Base-by-base conservation (phyloP, 2,797 vertebrate species). In the Ctenochaetus hawaiiensis region DNA sequence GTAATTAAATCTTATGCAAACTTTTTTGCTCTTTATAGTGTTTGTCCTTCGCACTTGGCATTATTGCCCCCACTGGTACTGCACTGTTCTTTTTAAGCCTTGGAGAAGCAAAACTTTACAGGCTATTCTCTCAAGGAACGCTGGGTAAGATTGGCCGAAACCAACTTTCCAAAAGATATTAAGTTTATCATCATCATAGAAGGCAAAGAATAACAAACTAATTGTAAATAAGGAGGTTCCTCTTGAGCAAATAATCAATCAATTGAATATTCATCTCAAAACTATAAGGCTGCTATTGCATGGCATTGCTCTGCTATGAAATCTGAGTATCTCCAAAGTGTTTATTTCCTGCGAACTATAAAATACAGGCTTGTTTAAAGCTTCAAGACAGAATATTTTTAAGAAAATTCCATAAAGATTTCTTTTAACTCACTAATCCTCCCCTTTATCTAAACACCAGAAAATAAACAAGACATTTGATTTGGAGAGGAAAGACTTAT, bases 381-480 rank as follows among this genome's bases (percentile, higher is more conserved):
- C 51, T 67, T 20, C 22, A 3, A 44, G 30, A 43, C 13, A 34
- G 57, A 47, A 11, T 22, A 37, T 49, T 20, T 52, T 9, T 49
- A 8, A 26, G 13, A 51, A 39, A 57, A 75, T 20, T 8, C 23
- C 58, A 39, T 48, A 51, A 47, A 11, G 39, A 41, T 9, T 41
- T 41, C 8, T 41, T 41, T 41, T 41, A 39, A 34, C 9, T 52
- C 16, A 61, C 54, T 59, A 53, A 74, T 66, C 59, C 37, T 30
- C 20, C 18, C 26, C 41, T 63, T 67, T 39, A 52, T 80, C 41
- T 54, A 43, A 71, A 37, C 75, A 67, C 26, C 44, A 14, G 66
- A 43, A 1, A 43, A 61, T 39, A 13, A 18, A 1, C 12, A 56
- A 52, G 20, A 67, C 23, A 61, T 23, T 14, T 2, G 9, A 10